Conservation (phyloP, 2,113 vertebrate genomes). For the Etheostoma cragini region DNA sequence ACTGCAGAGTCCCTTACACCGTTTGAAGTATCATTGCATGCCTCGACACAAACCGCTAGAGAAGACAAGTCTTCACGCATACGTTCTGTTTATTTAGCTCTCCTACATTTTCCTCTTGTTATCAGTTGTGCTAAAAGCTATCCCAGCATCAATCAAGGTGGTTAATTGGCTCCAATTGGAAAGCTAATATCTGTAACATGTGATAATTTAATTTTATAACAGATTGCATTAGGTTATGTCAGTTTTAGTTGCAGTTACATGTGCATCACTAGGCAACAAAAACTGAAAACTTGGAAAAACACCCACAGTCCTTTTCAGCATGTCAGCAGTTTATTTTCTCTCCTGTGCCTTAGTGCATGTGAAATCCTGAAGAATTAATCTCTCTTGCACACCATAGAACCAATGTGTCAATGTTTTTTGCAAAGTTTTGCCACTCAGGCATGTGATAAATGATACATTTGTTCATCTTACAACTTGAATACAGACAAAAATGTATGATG, state of each 20-base stretch:
- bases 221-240: constrained; percentile 74
- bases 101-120: constrained; percentile 55
- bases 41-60: constrained; percentile 39
- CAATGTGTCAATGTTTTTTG: background rate
- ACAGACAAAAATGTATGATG: constrained; percentile 2
- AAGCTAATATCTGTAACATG: constrained; percentile 71
- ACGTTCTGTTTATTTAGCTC: constrained; percentile 60
- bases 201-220: constrained; percentile 71
- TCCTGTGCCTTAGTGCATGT: constrained; percentile 15
- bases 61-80: constrained; percentile 50
- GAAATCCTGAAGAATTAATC: constrained; percentile 25
- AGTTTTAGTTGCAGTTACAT: constrained; percentile 76
- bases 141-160: constrained; percentile 66
- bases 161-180: constrained; percentile 74
- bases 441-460: background rate
- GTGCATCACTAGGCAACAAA: constrained; percentile 67
- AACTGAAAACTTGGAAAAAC: constrained; percentile 61
- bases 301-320: constrained; percentile 53
- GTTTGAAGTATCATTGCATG: constrained; percentile 42
- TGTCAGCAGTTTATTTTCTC: constrained; percentile 68
- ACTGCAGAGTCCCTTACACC: constrained; percentile 52
- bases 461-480: constrained; percentile 18
- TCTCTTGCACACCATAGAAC: constrained; percentile 20
- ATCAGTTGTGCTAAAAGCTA: constrained; percentile 58
- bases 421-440: background rate